Conservation (phyloP, 2,797 vertebrate species). For the Myotis daubentonii region DNA sequence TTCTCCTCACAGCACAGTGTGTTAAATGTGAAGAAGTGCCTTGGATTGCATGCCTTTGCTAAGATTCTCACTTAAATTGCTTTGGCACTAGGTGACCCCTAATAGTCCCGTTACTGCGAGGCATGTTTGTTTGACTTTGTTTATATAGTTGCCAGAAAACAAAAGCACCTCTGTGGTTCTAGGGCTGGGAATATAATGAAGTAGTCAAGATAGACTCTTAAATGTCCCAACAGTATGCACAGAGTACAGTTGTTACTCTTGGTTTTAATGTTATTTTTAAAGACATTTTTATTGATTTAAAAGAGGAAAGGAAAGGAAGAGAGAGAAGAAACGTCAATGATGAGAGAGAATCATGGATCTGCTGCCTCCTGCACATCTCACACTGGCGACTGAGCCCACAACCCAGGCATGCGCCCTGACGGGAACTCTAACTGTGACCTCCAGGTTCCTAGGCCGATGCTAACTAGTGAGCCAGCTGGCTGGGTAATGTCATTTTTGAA, state of each 20-base stretch:
- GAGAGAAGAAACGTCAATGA: too few relatives aligned
- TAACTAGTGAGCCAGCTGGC: too few relatives aligned
- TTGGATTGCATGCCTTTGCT: not conserved
- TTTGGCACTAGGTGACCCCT: slow-evolving; percentile 56
- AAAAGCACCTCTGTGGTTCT: slow-evolving; percentile 62
- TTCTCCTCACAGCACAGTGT: slow-evolving; percentile 25
- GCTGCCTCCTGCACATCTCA: too few relatives aligned
- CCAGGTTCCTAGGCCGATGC: too few relatives aligned
- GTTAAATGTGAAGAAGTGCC: not conserved
- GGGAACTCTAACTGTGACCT: too few relatives aligned
- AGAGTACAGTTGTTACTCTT: not conserved
- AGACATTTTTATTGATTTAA: too few relatives aligned
- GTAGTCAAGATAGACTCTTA: slow-evolving; percentile 45
- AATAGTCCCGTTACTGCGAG: slow-evolving; percentile 63
- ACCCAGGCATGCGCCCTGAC: too few relatives aligned
- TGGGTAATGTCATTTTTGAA: not conserved
- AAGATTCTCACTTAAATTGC: slow-evolving; percentile 44
- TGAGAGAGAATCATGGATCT: too few relatives aligned
- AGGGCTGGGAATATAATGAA: slow-evolving; percentile 74
- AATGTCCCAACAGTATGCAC: not conserved
- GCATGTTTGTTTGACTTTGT: slow-evolving; percentile 66
- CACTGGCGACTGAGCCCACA: too few relatives aligned
- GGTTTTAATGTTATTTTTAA: not conserved
- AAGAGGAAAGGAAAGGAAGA: too few relatives aligned
- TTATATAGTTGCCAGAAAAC: slow-evolving; percentile 63